These are phyloP conservation scores for Pachydiplax longipennis DNA, from an alignment of 2,888 invertebrate species.

Conservation along the genomic window DNA sequence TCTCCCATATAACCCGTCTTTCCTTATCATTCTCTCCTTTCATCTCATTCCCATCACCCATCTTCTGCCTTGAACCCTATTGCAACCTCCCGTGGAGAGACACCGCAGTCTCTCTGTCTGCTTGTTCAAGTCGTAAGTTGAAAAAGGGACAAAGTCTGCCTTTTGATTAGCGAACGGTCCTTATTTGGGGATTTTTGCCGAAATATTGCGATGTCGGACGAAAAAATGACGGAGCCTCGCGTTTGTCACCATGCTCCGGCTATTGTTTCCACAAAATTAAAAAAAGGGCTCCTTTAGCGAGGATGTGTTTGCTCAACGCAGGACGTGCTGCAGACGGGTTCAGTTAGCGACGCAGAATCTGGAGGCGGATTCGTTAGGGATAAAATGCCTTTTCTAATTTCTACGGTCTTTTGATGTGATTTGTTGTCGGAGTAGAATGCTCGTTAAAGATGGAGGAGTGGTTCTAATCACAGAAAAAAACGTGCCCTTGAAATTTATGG, in stretches of 20 bases:
- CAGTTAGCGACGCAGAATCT: background rate
- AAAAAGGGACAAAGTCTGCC: background rate
- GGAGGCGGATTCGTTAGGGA: background rate
- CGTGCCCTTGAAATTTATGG: background rate
- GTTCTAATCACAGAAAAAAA: background rate
- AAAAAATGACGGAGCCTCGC: background rate
- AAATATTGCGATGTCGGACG: background rate
- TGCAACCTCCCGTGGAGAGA: background rate
- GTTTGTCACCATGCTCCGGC: background rate
- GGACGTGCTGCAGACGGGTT: background rate
- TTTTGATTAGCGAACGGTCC: conserved; percentile 25
- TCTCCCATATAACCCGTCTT: too few relatives aligned
- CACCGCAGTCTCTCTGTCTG: conserved; percentile 1
- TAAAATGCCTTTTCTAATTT: background rate
- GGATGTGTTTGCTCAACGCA: background rate
- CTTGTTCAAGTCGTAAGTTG: conserved; percentile 13
- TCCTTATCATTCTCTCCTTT: background rate
- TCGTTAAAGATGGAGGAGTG: background rate
- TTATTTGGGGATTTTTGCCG: background rate
- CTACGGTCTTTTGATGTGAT: too few relatives aligned
- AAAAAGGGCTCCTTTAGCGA: background rate
- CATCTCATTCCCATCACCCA: background rate
- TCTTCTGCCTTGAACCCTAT: background rate
- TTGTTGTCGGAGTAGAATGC: background rate
- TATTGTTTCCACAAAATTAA: background rate